phyloP scores from a whole-genome alignment of 2,113 vertebrate species.

The Desmodus rotundus region DNA sequence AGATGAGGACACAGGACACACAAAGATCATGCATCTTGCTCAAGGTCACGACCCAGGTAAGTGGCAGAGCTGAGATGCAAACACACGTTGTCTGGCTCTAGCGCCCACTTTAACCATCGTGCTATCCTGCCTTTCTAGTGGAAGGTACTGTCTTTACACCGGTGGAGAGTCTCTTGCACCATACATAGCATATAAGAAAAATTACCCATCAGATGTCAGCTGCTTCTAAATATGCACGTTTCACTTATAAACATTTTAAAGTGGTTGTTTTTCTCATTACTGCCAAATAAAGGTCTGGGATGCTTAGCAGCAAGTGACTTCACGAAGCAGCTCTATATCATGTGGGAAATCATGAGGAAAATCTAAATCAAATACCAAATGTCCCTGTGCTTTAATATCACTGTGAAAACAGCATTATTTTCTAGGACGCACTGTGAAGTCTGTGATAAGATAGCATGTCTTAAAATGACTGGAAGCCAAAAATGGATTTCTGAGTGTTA shows the following conservation, averaged over 20 bases:
- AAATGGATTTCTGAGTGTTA: conserved; percentile 40
- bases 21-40: not conserved
- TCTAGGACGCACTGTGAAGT: conserved; percentile 45
- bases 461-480: conserved; percentile 58
- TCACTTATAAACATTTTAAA: conserved; percentile 30
- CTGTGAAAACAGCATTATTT: conserved; percentile 49
- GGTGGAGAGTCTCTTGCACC: not conserved
- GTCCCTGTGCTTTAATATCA: conserved; percentile 45
- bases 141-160: not conserved
- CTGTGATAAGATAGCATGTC: conserved; percentile 54
- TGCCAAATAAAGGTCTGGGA: conserved; percentile 41
- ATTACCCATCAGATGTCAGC: not conserved
- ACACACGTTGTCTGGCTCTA: not conserved
- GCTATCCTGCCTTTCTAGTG: not conserved
- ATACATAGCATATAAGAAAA: not conserved
- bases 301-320: conserved; percentile 16
- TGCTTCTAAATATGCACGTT: conserved; percentile 2
- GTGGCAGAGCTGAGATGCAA: not conserved
- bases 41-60: not conserved
- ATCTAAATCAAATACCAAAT: conserved; percentile 62
- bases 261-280: conserved; percentile 34
- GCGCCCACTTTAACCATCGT: not conserved
- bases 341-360: conserved; percentile 50
- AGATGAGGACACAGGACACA: not conserved
- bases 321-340: conserved; percentile 35